These are phyloP conservation scores for Emys orbicularis DNA, from an alignment of 2,797 vertebrate species.

Conservation along the genomic window DNA sequence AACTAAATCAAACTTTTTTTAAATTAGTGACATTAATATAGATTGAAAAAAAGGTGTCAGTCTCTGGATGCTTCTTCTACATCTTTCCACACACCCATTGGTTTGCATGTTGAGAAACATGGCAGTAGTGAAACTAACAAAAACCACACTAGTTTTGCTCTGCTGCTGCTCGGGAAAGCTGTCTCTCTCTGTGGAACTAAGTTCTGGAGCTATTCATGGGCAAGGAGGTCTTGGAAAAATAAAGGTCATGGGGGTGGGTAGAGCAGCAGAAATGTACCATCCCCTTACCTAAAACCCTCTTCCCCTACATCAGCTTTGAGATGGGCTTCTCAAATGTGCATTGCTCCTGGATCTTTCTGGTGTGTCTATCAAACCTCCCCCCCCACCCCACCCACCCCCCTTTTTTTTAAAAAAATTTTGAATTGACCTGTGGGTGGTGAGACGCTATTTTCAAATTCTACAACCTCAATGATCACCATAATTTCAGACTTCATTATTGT, in stretches of 20 bases:
- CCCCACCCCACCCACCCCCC: too few species aligned
- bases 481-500: neutral
- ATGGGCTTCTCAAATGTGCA: neutral
- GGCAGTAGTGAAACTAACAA: neutral
- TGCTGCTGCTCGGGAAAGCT: neutral
- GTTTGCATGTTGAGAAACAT: neutral
- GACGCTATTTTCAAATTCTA: neutral
- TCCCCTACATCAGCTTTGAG: neutral
- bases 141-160: neutral
- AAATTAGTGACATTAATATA: neutral
- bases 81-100: neutral
- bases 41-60: neutral
- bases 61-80: neutral
- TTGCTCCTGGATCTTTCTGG: neutral
- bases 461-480: neutral
- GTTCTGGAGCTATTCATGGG: conserved; percentile 17
- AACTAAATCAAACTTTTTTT: neutral
- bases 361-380: neutral
- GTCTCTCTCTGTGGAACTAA: neutral
- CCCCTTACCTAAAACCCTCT: neutral
- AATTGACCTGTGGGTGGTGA: neutral
- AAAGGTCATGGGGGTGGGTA: rapidly evolving
- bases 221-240: neutral
- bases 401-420: neutral
- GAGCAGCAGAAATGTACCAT: rapidly evolving